Base-by-base conservation (phyloP, 37 sponge, comb jelly and placozoan genomes). In the Oopsacas minuta region DNA sequence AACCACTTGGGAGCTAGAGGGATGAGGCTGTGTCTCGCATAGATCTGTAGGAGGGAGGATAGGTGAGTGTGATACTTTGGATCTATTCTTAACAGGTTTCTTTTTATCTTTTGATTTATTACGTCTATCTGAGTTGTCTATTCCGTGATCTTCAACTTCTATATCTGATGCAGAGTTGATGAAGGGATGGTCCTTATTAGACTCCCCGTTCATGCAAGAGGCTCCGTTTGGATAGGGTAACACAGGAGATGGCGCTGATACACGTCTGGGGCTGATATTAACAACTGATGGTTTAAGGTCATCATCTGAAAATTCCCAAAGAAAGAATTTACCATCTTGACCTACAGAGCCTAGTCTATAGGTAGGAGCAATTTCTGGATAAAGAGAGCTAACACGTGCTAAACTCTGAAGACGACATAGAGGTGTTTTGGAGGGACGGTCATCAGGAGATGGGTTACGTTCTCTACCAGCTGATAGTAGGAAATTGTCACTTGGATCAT, bases 331-430 rank as follows among this genome's bases (percentile, higher is more conserved):
- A 12, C 90, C 91, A 52, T 97, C 99, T 81, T 97, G 94, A 5
- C 99, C 99, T 0, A 95, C 91, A 22, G 94, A 93, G 0, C 94
- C 99, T 0, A 97, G 42, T 49, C 95, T 83, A 84, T 97, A 97
- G 1, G 87, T 83, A 38, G 53, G 36, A 0, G 1, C 38, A 10
- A 86, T 81, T 0, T 81, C 81, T 37, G 28, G 32, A 34, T 61
- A 61, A 34, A 61, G 22, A 34, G 75, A 61, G 28, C 30, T 34
- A 25, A 61, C 75, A 12, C 75, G 75, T 34, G 75, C 75, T 34
- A 61, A 12, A n/a, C 75, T 61, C 75, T 61, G 75, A 3, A 61
- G 75, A 5, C 75, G 75, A n/a, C 28, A 61, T 25, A 61, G 20
- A 3, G 28, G 28, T 3, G 75, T 3, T 32, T 39, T 37, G 81